Evolutionary conservation across 2,888 invertebrate genomes (phyloP).

Genomic region (Brachypalpus laphriformis): DNA sequence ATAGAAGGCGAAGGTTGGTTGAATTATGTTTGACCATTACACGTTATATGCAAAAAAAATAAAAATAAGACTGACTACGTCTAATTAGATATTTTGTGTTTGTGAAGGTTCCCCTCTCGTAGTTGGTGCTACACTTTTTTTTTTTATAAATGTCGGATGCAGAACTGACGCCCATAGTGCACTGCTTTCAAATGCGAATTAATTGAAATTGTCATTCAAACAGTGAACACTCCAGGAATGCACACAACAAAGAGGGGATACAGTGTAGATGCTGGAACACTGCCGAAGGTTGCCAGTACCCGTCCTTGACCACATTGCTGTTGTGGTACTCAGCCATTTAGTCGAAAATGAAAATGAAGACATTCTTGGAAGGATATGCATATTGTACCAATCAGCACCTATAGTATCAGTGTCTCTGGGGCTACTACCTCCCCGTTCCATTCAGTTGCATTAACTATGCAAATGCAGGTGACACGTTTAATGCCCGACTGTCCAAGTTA

Average conservation of each 20-base stretch:
- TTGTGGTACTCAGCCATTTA: not conserved
- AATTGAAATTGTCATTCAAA: slow-evolving; percentile 64
- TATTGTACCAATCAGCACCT: slow-evolving; percentile 54
- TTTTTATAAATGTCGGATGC: slow-evolving; percentile 4
- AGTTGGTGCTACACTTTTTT: not conserved
- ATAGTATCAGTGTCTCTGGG: slow-evolving; percentile 28
- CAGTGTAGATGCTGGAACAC: slow-evolving; percentile 1
- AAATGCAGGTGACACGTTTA: slow-evolving; percentile 65
- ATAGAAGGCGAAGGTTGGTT: slow-evolving; percentile 47
- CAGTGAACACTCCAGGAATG: not conserved
- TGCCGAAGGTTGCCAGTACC: no score
- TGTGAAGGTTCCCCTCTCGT: not conserved
- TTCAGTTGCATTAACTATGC: slow-evolving; percentile 68
- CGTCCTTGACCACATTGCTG: slow-evolving; percentile 52
- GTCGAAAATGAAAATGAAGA: slow-evolving; percentile 58
- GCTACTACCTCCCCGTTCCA: slow-evolving; percentile 18
- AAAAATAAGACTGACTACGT: slow-evolving; percentile 9
- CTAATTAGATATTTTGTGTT: slow-evolving; percentile 34
- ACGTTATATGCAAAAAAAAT: slow-evolving; percentile 10
- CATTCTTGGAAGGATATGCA: slow-evolving; percentile 38
- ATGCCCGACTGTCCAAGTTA: slow-evolving; percentile 34
- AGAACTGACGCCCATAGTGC: slow-evolving; percentile 38
- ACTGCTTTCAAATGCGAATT: slow-evolving; percentile 51
- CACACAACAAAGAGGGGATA: not conserved
- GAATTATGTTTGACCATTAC: slow-evolving; percentile 66